Evolutionary conservation across 2,113 vertebrate genomes (phyloP), one percentile per base, ranked within the genome.

Genomic region (Muscicapa adusta): DNA sequence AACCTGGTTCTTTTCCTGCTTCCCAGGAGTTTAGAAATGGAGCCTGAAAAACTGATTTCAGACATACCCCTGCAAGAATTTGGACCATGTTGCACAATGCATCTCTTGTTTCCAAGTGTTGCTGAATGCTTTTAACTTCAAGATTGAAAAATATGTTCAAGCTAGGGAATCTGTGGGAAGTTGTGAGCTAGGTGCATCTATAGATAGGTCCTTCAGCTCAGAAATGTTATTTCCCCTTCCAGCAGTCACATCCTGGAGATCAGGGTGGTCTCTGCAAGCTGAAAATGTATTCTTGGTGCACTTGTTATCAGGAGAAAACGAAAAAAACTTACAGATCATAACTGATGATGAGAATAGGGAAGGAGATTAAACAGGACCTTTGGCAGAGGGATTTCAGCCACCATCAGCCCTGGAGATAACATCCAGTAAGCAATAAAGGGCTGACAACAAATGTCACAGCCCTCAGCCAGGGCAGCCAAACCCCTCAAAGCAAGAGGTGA

Each of bases 401-500:
- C 40, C n/a, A 67, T 42, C n/a, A 82, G 25, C 40, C 15, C 66
- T 63, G 47, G 48, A 92, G 33, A 73, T 56, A 88, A 66, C 19
- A 84, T 50, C 47, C 68, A 86, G 51, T 8, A 24, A 50, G 23
- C 61, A 29, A 50, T 36, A 72, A 61, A 80, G 40, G 65, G 18
- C 23, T 92, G 86, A 79, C 25, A 82, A 47, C 3, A 6, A 58
- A 70, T 43, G 72, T 34, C 60, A 77, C 9, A 81, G 56, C 51
- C 47, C 29, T 22, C 23, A 84, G 60, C 51, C 38, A 40, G 63
- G 40, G 18, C 79, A 91, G 75, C 18, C n/a, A 83, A 67, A 50
- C 4, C 16, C 54, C 45, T 72, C 0, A 0, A 63, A 79, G 23
- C 0, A 0, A 83, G 50, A 88, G 20, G n/a, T 3, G 57, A 14